These are phyloP conservation scores for Gandaritis pyraliata DNA, from an alignment of 2,888 invertebrate species.

Conservation along the genomic window DNA sequence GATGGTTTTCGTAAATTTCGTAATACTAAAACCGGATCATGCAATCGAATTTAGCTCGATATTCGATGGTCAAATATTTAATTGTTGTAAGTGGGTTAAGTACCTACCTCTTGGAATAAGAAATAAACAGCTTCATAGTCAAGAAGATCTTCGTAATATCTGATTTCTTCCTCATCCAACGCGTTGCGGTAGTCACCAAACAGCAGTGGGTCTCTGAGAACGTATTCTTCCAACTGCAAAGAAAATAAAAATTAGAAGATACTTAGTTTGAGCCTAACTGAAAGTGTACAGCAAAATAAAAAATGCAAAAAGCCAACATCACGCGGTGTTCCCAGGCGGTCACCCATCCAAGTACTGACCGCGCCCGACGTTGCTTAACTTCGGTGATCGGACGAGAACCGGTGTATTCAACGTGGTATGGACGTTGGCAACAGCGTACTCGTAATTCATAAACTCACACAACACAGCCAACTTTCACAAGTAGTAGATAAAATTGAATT, in stretches of 20 bases:
- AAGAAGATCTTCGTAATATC: slow-evolving; percentile 94
- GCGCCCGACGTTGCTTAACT: slow-evolving; percentile 78
- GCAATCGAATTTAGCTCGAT: no score
- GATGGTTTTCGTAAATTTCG: no score
- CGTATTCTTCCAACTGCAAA: slow-evolving; percentile 85
- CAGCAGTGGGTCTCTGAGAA: slow-evolving; percentile 91
- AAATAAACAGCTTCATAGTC: slow-evolving; percentile 96
- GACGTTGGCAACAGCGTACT: slow-evolving; percentile 20
- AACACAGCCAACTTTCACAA: no score
- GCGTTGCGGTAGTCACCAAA: slow-evolving; percentile 96
- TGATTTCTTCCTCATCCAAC: slow-evolving; percentile 89
- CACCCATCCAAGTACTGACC: slow-evolving; percentile 69
- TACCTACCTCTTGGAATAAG: slow-evolving; percentile 91
- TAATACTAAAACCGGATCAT: no score
- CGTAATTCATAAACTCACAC: not conserved
- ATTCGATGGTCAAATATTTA: no score
- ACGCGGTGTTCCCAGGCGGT: slow-evolving; percentile 69
- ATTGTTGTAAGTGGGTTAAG: no score
- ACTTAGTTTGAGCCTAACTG: no score
- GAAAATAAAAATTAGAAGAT: not conserved
- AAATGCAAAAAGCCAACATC: slow-evolving; percentile 58
- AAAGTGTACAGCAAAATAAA: not conserved
- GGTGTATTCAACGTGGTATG: slow-evolving; percentile 39
- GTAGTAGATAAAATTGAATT: not conserved
- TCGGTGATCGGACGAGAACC: slow-evolving; percentile 80